These are phyloP conservation scores for Erythrolamprus reginae DNA, from an alignment of 2,113 vertebrate genomes.

Conservation along the genomic window DNA sequence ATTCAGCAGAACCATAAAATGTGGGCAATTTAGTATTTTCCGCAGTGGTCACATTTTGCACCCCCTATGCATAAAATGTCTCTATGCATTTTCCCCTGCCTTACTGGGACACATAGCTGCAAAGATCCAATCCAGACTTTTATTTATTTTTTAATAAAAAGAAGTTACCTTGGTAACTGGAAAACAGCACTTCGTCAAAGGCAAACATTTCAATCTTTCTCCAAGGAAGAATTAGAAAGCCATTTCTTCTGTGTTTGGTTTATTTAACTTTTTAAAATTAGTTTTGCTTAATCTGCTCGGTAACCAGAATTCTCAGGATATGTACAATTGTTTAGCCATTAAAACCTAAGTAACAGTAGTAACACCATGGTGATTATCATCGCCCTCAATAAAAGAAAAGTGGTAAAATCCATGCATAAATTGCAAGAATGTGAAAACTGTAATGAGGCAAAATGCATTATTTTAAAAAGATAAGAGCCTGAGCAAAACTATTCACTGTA, in stretches of 20 bases:
- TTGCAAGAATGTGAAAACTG: neutral
- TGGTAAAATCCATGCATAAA: neutral
- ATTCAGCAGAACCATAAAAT: slow-evolving; percentile 47
- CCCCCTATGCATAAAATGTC: slow-evolving; percentile 51
- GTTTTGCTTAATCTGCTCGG: neutral
- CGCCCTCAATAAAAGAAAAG: neutral
- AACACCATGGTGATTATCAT: neutral
- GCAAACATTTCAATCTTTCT: slow-evolving; percentile 23
- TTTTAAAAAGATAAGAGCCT: neutral
- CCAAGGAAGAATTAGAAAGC: neutral
- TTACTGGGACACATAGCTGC: slow-evolving; percentile 36
- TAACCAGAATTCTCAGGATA: neutral
- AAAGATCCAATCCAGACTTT: slow-evolving; percentile 32
- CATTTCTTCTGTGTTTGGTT: neutral
- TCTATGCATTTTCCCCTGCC: slow-evolving; percentile 48
- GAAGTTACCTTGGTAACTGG: slow-evolving; percentile 59
- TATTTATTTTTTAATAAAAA: slow-evolving; percentile 21
- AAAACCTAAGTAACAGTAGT: neutral
- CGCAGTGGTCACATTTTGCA: slow-evolving; percentile 53
- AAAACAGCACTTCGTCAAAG: slow-evolving; percentile 35
- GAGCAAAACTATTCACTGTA: neutral
- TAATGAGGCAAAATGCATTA: neutral
- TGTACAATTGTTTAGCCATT: neutral
- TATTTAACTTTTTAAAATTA: neutral
- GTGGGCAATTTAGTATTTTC: slow-evolving; percentile 49